Evolutionary conservation across 2,797 vertebrate genomes (phyloP).

Genomic region (Anguilla anguilla): DNA sequence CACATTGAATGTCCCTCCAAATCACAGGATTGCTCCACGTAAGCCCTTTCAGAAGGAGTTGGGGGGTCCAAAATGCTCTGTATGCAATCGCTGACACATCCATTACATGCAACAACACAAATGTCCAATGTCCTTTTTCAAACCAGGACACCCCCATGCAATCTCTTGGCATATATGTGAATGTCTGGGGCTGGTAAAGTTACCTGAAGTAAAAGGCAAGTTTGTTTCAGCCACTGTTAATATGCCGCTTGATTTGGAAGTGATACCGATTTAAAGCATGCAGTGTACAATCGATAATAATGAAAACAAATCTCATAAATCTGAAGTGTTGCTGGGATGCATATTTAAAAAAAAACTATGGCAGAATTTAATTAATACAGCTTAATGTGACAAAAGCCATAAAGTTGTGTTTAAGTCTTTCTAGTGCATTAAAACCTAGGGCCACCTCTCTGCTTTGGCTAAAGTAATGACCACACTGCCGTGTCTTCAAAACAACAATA

Average conservation of each 20-base stretch:
- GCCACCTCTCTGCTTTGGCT: constrained; percentile 60
- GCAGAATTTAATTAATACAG: not conserved
- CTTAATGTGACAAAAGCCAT: not conserved
- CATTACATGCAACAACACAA: not conserved
- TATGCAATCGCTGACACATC: not conserved
- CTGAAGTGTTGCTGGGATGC: not conserved
- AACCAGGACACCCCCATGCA: no score
- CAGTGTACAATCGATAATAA: not conserved
- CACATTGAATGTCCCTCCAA: constrained; percentile 10
- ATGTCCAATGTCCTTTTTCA: no score
- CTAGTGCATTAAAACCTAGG: constrained; percentile 37
- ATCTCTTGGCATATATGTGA: no score
- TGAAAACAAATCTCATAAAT: not conserved
- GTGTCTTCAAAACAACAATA: constrained; percentile 18
- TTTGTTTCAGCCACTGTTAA: not conserved
- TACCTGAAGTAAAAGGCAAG: not conserved
- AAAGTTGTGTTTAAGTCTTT: not conserved
- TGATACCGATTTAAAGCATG: not conserved
- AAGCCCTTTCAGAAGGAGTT: not conserved
- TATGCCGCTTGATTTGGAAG: not conserved
- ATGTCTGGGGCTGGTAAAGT: no score
- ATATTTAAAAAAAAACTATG: not conserved
- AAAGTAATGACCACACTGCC: constrained; percentile 44
- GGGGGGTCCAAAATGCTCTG: not conserved
- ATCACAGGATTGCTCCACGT: constrained; percentile 16